Percentiles rank a stretch among this genome's conserved stretches.
phyloP scores from a whole-genome alignment of 2,113 vertebrate genomes.

The Mystacornis crossleyi region DNA sequence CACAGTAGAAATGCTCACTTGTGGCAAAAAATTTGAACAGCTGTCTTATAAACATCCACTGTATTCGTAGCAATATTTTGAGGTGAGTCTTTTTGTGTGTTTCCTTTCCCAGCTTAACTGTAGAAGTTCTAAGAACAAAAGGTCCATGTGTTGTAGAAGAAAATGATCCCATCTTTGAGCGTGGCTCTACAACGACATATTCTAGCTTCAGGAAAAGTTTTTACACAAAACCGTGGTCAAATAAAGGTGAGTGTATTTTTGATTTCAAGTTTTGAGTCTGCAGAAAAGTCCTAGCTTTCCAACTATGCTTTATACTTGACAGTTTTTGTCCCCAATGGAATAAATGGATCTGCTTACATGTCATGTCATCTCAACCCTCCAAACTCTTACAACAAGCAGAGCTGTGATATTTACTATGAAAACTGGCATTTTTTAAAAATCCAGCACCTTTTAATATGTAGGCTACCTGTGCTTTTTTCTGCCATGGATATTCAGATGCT shows the following conservation, averaged over 20 bases:
- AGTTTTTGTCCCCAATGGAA: background rate
- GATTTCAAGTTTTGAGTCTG: background rate
- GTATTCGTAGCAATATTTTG: background rate
- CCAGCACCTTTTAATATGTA: background rate
- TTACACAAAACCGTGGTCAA: conserved; percentile 93
- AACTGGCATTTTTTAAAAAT: background rate
- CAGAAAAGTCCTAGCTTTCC: background rate
- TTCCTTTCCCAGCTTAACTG: conserved; percentile 87
- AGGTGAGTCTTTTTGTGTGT: background rate
- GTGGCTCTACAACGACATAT: conserved; percentile 96
- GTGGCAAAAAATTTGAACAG: background rate
- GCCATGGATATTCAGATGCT: background rate
- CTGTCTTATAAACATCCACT: background rate
- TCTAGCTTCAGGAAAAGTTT: conserved; percentile 92
- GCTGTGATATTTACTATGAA: background rate
- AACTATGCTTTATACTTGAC: background rate
- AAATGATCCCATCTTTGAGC: conserved; percentile 95
- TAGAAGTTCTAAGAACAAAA: conserved; percentile 90
- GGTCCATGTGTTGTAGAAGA: conserved; percentile 87
- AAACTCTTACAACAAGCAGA: background rate
- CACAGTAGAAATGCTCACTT: background rate
- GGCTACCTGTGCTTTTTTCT: background rate
- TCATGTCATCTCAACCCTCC: background rate
- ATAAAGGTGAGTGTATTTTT: conserved; percentile 80
- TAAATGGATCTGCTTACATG: background rate